Base-by-base conservation (phyloP, 2,888 invertebrate species). In the Graphium colonna region DNA sequence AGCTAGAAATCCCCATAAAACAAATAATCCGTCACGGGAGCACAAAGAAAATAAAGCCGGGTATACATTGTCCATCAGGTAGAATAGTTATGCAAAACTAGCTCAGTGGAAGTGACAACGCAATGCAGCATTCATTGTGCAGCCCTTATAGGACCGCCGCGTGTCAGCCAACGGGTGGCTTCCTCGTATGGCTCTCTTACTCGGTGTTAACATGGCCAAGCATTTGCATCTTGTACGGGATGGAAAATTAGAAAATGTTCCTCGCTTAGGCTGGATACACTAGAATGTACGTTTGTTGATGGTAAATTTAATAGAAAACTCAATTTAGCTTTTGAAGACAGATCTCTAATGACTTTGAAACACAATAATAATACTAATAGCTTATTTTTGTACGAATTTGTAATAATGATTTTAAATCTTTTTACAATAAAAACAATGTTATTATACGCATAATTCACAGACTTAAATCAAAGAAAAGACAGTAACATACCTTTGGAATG, bases 41-140 rank as follows among this genome's bases (percentile, higher is more conserved):
- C 54, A 56, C 56, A 51, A 52, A 50, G 51, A 60, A 50, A 59
- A 61, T 66, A 56, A 52, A 45, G 18, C 48, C n/a, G 52, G 47
- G 67, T 62, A 63, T 69, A 69, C 77, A 82, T 83, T 84, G 82
- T 82, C 81, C 77, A 75, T 84, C 82, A 82, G 71, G 59, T 50
- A 75, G 73, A 80, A 80, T 81, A 77, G 79, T 73, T 73, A 78
- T 78, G 79, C 77, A 77, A 75, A 79, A 69, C 58, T 56, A 42
- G 51, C 56, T 50, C 71, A 73, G 73, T 64, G 70, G 69, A 75
- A 74, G 79, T 82, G 87, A 86, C 86, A 86, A 79, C 74, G 79
- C 80, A 84, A 79, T 80, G 80, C 78, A 65, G 66, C 62, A 60
- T 60, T 56, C 68, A 80, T 83, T 86, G 83, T 83, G 75, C 78